These are phyloP conservation scores for Phaethon lepturus DNA, from an alignment of 2,113 vertebrate genomes.

Conservation along the genomic window DNA sequence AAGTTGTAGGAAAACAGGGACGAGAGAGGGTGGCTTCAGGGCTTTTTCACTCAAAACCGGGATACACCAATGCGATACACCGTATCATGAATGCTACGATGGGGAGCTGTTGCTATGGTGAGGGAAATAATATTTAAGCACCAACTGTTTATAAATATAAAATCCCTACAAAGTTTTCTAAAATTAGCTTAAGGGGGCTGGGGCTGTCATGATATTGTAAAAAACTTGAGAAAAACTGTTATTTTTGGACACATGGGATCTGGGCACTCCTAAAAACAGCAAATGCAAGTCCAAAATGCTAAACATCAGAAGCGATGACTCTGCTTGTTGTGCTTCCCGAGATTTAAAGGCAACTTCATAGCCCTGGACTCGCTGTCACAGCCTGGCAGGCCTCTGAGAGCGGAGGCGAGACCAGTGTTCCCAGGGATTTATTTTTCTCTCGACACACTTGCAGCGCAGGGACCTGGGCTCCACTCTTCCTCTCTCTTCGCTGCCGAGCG, in stretches of 20 bases:
- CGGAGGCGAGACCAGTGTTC: rapidly evolving
- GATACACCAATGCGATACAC: conserved; percentile 27
- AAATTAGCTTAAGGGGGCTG: conserved; percentile 47
- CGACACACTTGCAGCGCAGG: rapidly evolving
- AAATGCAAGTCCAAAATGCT: not conserved
- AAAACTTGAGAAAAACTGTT: not conserved
- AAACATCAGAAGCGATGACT: not conserved
- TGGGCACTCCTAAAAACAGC: not conserved
- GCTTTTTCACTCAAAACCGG: conserved; percentile 38
- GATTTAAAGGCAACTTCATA: not conserved
- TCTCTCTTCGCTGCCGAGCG: rapidly evolving
- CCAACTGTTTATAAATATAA: conserved; percentile 60
- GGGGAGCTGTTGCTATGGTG: conserved; percentile 37
- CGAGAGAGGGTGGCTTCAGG: not conserved
- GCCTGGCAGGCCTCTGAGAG: not conserved
- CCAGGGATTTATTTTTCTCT: not conserved
- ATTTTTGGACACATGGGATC: conserved; percentile 16
- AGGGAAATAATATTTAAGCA: conserved; percentile 61
- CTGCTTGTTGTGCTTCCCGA: not conserved
- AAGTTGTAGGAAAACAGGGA: not conserved
- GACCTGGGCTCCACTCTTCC: not conserved
- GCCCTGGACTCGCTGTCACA: not conserved
- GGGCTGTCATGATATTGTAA: conserved; percentile 27
- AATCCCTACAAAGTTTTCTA: conserved; percentile 49
- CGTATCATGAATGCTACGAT: conserved; percentile 1